Conservation (phyloP, 2,113 vertebrate species). For the Lepus timidus region DNA sequence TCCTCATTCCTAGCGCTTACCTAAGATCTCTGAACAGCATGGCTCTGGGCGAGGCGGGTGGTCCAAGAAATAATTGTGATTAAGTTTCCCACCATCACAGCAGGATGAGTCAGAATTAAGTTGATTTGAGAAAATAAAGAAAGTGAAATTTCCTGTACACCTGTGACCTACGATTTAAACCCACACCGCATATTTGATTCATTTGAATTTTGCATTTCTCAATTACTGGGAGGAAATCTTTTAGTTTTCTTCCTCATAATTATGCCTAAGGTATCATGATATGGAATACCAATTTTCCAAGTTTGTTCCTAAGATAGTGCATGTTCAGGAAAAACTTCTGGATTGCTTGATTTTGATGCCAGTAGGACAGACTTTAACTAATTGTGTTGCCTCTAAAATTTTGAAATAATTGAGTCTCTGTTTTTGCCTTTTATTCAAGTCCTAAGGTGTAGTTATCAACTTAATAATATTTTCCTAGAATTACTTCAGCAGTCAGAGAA, state of each 20-base stretch:
- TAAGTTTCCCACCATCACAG: conserved; percentile 54
- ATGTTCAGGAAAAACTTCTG: conserved; percentile 69
- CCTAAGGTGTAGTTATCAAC: conserved; percentile 68
- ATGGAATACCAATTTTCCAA: conserved; percentile 69
- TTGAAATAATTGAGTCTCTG: conserved; percentile 75
- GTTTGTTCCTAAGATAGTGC: conserved; percentile 68
- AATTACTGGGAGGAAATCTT: conserved; percentile 70
- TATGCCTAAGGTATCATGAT: conserved; percentile 65
- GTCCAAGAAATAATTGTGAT: neutral
- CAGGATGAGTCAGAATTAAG: conserved; percentile 43
- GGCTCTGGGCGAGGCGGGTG: neutral
- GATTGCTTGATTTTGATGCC: conserved; percentile 70
- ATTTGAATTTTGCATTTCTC: conserved; percentile 65
- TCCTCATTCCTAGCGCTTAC: neutral
- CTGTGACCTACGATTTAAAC: conserved; percentile 62
- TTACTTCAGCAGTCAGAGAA: conserved; percentile 83
- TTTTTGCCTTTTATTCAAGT: conserved; percentile 78
- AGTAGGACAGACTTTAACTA: conserved; percentile 61
- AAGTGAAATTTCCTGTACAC: conserved; percentile 63
- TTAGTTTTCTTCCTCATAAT: conserved; percentile 65
- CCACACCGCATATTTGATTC: conserved; percentile 41
- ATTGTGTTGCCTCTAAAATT: conserved; percentile 68
- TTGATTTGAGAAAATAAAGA: conserved; percentile 66
- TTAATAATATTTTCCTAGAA: conserved; percentile 75
- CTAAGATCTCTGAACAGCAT: neutral